Evolutionary conservation across 2,113 vertebrate genomes (phyloP), one percentile per base, ranked within the genome.

Genomic region (Stegastes partitus): DNA sequence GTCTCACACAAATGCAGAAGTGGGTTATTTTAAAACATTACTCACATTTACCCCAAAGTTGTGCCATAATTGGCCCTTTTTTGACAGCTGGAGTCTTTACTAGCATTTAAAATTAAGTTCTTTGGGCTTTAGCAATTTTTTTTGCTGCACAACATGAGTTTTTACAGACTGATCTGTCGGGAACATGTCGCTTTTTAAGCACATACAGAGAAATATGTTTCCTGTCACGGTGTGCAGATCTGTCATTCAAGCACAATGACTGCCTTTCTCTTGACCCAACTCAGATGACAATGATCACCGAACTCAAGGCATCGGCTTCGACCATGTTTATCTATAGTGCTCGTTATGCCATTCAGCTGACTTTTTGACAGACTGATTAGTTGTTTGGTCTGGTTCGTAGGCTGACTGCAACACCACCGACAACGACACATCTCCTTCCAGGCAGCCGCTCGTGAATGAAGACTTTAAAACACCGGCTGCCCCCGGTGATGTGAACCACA

Each of bases 401-500:
- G 39, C 11, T 45, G 55, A 5, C 28, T 66, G 56, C 21, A 59
- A 50, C 37, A 34, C 26, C 61, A 63, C 34, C 49, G 10, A 56
- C 9, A 11, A 50, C n/a, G 61, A 49, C 26, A 31, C 54, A 59
- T 2, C 19, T 23, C 53, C 58, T 42, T 77, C 44, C 68, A 65
- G 65, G 26, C 62, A 45, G 4, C 44, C 31, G 34, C 44, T 70
- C 28, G 26, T 22, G 47, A 72, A 62, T 11, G 26, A 26, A n/a
- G 58, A 68, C 47, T 59, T 65, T 39, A 68, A 79, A 73, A 53
- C 28, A 21, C 39, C 50, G 59, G 19, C 55, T 57, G 8, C 21
- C 15, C 37, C 14, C 47, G 25, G 68, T 59, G 51, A 82, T 57
- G 51, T 72, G 70, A 78, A 64, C 23, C 66, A 62, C 76, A 76